Evolutionary conservation across 2,113 vertebrate genomes (phyloP).

Genomic region (Thryonomys swinderianus): DNA sequence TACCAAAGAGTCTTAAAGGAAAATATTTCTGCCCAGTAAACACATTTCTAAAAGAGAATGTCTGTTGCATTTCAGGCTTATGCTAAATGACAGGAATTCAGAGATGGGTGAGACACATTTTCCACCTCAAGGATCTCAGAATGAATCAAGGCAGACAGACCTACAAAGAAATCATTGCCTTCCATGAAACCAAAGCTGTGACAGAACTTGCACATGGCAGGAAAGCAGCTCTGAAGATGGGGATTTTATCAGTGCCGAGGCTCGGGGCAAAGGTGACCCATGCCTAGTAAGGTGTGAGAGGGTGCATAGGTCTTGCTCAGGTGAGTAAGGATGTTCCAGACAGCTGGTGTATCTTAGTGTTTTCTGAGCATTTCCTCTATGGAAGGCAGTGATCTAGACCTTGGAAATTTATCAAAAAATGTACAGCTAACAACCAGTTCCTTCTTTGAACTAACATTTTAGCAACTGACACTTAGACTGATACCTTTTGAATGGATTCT

Average conservation of each 20-base stretch:
- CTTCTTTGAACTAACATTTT: neutral
- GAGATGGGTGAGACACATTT: neutral
- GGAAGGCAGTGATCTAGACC: neutral
- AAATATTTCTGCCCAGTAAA: constrained; percentile 31
- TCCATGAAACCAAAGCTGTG: neutral
- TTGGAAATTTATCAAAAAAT: neutral
- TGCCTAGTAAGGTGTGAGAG: neutral
- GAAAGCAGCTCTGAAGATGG: neutral
- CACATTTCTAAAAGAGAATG: neutral
- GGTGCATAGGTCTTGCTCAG: too few species aligned
- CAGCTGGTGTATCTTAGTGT: neutral
- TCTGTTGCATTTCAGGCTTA: neutral
- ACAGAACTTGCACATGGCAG: neutral
- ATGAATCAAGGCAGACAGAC: neutral
- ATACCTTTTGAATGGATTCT: neutral
- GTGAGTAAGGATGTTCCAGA: neutral
- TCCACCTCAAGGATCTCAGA: neutral
- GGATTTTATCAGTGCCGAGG: neutral
- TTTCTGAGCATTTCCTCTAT: neutral
- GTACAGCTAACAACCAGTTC: neutral
- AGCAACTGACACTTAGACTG: neutral
- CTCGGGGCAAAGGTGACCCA: neutral
- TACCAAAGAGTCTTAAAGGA: constrained; percentile 9
- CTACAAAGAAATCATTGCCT: neutral
- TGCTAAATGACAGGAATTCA: neutral